A percentile compares a stretch with the other conserved stretches of the same genome.
These are phyloP conservation scores for Orchesellides sinensis DNA, from an alignment of 2,888 invertebrate genomes.

Conservation along the genomic window DNA sequence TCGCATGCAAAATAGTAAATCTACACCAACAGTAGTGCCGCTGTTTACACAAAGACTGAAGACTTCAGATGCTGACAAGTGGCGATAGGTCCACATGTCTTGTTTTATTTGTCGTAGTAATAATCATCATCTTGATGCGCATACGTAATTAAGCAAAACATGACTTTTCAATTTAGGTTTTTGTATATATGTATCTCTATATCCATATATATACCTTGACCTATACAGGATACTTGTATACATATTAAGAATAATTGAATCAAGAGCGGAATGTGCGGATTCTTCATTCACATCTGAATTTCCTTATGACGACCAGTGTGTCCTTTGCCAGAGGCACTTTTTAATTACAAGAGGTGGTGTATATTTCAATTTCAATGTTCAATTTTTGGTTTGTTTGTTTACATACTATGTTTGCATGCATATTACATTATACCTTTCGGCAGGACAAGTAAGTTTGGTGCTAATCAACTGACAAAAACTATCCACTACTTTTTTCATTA, in stretches of 20 bases:
- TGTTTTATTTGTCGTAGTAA: slow-evolving; percentile 22
- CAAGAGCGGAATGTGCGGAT: neutral
- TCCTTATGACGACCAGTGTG: slow-evolving; percentile 5
- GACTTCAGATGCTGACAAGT: slow-evolving; percentile 46
- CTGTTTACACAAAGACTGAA: too few relatives aligned
- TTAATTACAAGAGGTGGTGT: too few relatives aligned
- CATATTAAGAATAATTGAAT: neutral
- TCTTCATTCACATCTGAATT: neutral
- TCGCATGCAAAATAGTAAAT: too few relatives aligned
- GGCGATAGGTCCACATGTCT: neutral
- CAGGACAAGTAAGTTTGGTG: slow-evolving; percentile 31
- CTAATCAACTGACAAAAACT: slow-evolving; percentile 8
- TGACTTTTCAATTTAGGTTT: slow-evolving; percentile 51
- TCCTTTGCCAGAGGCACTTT: slow-evolving; percentile 39
- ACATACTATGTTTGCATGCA: neutral
- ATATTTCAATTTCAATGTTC: too few relatives aligned
- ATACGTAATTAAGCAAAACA: slow-evolving; percentile 26
- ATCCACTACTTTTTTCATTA: slow-evolving; percentile 1
- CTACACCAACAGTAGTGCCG: too few relatives aligned
- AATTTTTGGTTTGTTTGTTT: neutral
- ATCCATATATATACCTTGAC: too few relatives aligned
- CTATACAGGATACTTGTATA: neutral
- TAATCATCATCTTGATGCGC: neutral
- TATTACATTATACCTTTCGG: slow-evolving; percentile 40
- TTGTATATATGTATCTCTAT: too few relatives aligned